Conservation (phyloP, 2,888 invertebrate species). For the Nemotelus pantherinus region DNA sequence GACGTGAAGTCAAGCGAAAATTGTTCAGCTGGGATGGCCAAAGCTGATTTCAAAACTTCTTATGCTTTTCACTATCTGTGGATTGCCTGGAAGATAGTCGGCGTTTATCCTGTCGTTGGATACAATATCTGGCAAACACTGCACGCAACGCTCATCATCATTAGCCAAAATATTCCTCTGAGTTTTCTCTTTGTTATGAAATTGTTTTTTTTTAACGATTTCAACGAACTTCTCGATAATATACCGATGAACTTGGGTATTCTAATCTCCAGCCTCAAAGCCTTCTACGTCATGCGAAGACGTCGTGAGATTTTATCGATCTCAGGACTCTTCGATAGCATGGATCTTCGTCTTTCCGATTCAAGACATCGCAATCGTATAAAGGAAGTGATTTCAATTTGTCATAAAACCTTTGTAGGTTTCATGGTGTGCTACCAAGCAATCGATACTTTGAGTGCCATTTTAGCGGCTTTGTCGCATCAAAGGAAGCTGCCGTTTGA, state of each 20-base stretch:
- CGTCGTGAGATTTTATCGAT: neutral
- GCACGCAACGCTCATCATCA: conserved; percentile 16
- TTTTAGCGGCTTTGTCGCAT: neutral
- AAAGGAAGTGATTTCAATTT: neutral
- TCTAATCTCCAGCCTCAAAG: neutral
- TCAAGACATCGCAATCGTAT: neutral
- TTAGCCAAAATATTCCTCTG: neutral
- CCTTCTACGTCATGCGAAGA: neutral
- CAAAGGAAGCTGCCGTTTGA: conserved; percentile 49
- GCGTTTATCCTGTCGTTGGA: conserved; percentile 6
- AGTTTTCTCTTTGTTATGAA: neutral
- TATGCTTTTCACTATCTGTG: conserved; percentile 16
- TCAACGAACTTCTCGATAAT: conserved; percentile 25
- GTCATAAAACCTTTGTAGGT: conserved; percentile 1
- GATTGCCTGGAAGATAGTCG: conserved; percentile 8
- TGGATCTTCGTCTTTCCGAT: neutral
- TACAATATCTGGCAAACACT: conserved; percentile 10
- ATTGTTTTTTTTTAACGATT: conserved; percentile 8
- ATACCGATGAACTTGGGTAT: conserved; percentile 25
- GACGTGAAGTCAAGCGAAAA: no score
- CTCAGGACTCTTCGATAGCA: neutral
- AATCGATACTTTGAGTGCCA: neutral
- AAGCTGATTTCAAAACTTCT: neutral
- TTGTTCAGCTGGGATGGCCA: no score
- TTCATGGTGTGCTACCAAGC: neutral